Evolutionary conservation across 1,140 invertebrate species (phyloP).

Genomic region (Microplitis demolitor): DNA sequence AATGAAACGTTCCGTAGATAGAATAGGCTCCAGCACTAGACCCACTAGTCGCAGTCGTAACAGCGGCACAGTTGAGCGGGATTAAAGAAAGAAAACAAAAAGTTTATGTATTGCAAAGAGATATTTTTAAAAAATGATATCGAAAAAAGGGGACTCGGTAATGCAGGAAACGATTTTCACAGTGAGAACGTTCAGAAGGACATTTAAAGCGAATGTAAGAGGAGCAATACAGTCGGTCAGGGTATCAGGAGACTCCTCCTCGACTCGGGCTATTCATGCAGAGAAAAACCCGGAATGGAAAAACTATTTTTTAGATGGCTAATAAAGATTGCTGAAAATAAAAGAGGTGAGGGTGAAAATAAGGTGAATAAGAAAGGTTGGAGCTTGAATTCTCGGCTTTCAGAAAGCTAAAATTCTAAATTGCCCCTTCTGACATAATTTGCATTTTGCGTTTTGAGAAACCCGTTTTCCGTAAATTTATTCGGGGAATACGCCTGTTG

Average conservation of each 20-base stretch:
- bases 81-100: not conserved
- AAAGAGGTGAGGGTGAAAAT: not conserved
- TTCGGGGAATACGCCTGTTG: constrained; percentile 28
- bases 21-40: not conserved
- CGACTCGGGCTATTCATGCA: too few species aligned
- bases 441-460: constrained; percentile 46
- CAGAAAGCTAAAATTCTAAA: constrained; percentile 51
- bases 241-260: too few species aligned
- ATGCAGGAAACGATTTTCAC: constrained; percentile 36
- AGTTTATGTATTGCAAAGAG: not conserved
- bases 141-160: not conserved
- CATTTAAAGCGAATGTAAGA: constrained; percentile 34
- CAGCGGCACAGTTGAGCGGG: too few species aligned
- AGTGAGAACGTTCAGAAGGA: constrained; percentile 27
- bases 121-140: not conserved
- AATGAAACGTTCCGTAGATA: not conserved
- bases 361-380: not conserved
- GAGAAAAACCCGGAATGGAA: too few species aligned
- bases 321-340: not conserved
- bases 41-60: not conserved
- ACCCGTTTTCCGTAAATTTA: constrained; percentile 44
- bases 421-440: constrained; percentile 41
- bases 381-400: constrained; percentile 34
- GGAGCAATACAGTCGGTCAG: constrained; percentile 2
- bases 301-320: not conserved